Evolutionary conservation across 2,888 invertebrate genomes (phyloP).

Genomic region (Oscheius sp.): DNA sequence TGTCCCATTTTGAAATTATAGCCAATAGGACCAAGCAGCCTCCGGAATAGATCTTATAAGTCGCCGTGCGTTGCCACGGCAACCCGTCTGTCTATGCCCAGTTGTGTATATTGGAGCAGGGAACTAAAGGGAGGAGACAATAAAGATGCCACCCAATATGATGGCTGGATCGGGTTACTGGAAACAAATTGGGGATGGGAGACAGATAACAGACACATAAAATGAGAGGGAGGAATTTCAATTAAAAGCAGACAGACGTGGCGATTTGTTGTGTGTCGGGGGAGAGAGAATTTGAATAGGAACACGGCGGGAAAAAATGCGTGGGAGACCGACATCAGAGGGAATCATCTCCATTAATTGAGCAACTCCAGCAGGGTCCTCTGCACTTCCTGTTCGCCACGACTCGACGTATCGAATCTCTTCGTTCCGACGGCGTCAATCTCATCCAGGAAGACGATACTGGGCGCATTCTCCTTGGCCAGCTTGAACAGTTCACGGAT

Average conservation of each 20-base stretch:
- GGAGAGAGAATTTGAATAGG: too few relatives aligned
- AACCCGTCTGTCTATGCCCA: background rate
- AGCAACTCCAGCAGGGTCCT: too few relatives aligned
- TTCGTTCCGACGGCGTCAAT: constrained; percentile 99
- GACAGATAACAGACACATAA: background rate
- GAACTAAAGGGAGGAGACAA: background rate
- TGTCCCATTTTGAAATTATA: constrained; percentile 49
- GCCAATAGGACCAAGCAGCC: background rate
- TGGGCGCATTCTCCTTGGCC: too few relatives aligned
- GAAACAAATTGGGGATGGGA: background rate
- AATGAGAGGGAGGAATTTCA: background rate
- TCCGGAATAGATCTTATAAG: too few relatives aligned
- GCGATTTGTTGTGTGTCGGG: too few relatives aligned
- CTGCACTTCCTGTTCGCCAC: too few relatives aligned
- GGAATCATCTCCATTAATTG: too few relatives aligned
- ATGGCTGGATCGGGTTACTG: background rate
- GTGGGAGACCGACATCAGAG: too few relatives aligned
- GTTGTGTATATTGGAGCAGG: background rate
- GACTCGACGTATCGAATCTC: too few relatives aligned
- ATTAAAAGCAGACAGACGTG: background rate
- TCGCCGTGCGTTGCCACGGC: too few relatives aligned
- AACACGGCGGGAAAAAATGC: too few relatives aligned
- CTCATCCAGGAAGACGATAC: too few relatives aligned
- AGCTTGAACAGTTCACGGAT: constrained; percentile 80
- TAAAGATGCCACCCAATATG: constrained; percentile 6